Conservation (phyloP, 2,797 vertebrate genomes). For the Mormyrus hasselquistii region DNA sequence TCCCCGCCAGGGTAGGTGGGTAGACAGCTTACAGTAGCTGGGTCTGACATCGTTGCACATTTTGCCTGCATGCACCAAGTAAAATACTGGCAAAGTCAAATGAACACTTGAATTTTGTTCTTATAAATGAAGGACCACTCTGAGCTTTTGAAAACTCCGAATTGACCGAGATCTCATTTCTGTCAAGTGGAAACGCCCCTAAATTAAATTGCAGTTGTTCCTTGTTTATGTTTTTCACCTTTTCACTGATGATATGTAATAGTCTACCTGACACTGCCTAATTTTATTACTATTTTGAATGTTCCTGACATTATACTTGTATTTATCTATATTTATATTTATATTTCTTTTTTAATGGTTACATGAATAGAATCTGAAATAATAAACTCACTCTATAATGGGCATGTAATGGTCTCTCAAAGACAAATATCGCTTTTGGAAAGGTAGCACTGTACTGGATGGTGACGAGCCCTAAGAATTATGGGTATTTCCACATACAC, state of each 20-base stretch:
- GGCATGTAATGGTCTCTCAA: background rate
- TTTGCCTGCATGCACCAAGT: background rate
- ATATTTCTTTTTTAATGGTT: background rate
- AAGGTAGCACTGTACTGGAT: background rate
- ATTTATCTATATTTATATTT: background rate
- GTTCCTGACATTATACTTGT: background rate
- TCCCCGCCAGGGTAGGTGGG: background rate
- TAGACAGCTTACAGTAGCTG: background rate
- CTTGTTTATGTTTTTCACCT: background rate
- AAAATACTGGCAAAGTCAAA: background rate
- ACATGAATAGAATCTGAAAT: background rate
- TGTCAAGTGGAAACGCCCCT: background rate
- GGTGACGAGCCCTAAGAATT: background rate
- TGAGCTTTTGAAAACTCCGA: background rate
- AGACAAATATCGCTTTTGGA: background rate
- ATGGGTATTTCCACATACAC: background rate
- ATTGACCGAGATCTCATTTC: background rate
- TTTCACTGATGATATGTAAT: background rate
- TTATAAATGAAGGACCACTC: background rate
- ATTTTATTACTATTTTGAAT: background rate
- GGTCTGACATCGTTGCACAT: background rate
- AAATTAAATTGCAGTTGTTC: background rate
- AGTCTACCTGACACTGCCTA: background rate
- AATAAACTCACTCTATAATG: background rate
- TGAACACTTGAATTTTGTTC: background rate